phyloP scores from a whole-genome alignment of 2,888 invertebrate genomes.

The Actias luna region DNA sequence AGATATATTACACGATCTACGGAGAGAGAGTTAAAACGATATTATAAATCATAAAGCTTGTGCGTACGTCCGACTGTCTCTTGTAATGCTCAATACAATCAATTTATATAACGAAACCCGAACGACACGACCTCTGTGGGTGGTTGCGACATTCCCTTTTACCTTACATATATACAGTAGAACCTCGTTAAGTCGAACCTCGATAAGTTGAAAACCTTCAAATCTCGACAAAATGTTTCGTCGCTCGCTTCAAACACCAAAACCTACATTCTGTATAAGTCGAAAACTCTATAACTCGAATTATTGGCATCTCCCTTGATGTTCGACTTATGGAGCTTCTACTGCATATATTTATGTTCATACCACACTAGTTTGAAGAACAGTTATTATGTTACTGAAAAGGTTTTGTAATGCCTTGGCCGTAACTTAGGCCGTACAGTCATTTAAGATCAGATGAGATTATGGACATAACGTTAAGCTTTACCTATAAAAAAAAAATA shows the following conservation, averaged over 20 bases:
- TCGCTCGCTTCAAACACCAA: no score
- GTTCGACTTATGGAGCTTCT: no score
- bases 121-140: conserved; percentile 27
- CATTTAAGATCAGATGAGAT: no score
- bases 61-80: conserved; percentile 36
- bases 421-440: no score
- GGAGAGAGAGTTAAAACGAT: conserved; percentile 55
- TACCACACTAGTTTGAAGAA: not conserved
- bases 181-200: no score
- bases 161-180: not conserved
- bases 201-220: no score
- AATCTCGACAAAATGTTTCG: no score
- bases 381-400: not conserved
- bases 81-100: conserved; percentile 55
- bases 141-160: conserved; percentile 12
- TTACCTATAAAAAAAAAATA: no score
- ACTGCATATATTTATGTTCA: not conserved
- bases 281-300: no score
- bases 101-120: conserved; percentile 38
- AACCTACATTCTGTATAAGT: no score
- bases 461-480: no score
- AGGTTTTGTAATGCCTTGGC: not conserved
- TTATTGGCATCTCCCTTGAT: no score
- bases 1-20: not conserved
- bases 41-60: conserved; percentile 62